Evolutionary conservation across 2,888 invertebrate species (phyloP), one percentile per base, ranked within the genome.

Genomic region (Himalopsyche japonica): DNA sequence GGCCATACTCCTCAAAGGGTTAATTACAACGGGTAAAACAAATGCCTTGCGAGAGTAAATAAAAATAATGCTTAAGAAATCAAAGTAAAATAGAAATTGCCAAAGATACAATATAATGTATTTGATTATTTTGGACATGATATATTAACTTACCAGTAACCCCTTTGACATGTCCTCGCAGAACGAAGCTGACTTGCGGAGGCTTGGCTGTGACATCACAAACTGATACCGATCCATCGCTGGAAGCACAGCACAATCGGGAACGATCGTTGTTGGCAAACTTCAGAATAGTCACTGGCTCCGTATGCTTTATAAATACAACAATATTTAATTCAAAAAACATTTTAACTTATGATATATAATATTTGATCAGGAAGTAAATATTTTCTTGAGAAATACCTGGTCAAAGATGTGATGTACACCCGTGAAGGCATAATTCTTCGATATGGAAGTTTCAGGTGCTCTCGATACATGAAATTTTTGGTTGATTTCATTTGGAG

Each of bases 381-480:
- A 77, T n/a, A 1, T 12, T 3, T 15, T 43, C 0, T 43, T 32
- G 4, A 84, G 80, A 48, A 84, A 32, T 90, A 94, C 94, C 92
- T 97, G 97, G 91, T 97, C 97, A 92, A 97, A 97, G 87, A 97
- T 96, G 89, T 97, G 96, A 90, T 97, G 96, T 49, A 97, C 96
- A 64, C 97, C 97, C 80, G 95, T 95, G 89, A 97, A 97, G 0
- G 97, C 96, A 92, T 97, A 97, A 89, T 96, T 96, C 89, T 97
- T 96, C 80, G 95, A 95, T 88, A 96, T 95, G 10, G 95, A 90
- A 89, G 90, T 89, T 86, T 90, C 93, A 90, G 89, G 87, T 80
- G 32, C 86, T 87, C 37, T 88, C 10, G 80, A 76, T 48, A 76
- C 43, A 37, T 81, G 80, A 8, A 76, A 10, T 43, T 32, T 81